Percentiles rank a stretch among this genome's conserved stretches.
Conservation (phyloP, 1,140 invertebrate genomes). For the Trissolcus basalis region DNA sequence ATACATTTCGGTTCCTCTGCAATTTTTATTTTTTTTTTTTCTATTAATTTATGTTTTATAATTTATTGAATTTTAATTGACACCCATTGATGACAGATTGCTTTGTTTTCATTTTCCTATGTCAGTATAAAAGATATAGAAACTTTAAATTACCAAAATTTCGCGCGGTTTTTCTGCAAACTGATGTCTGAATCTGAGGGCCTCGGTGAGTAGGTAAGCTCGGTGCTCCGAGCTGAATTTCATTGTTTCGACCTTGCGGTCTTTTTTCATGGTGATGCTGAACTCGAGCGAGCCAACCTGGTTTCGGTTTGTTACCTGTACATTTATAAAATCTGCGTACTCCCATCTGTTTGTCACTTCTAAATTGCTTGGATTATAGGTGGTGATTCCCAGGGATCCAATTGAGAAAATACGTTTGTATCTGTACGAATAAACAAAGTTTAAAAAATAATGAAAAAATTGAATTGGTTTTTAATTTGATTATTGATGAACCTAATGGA, state of each 20-base stretch:
- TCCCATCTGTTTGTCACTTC: constrained; percentile 98
- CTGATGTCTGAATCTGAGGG: constrained; percentile 86
- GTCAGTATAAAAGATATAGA: neutral
- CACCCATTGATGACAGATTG: too few relatives aligned
- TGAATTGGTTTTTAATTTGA: too few relatives aligned
- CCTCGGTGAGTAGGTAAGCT: constrained; percentile 93
- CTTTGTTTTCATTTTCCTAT: too few relatives aligned
- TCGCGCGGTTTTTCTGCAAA: constrained; percentile 89
- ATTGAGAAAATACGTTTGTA: constrained; percentile 99
- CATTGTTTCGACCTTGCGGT: constrained; percentile 95
- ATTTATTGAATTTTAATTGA: too few relatives aligned
- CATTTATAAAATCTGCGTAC: constrained; percentile 87
- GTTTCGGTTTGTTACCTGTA: constrained; percentile 80
- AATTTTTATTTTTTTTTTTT: too few relatives aligned
- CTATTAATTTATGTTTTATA: too few relatives aligned
- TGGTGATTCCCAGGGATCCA: constrained; percentile 95
- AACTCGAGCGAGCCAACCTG: constrained; percentile 83
- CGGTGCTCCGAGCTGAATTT: constrained; percentile 98
- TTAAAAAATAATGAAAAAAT: constrained; percentile 9
- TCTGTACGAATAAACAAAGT: constrained; percentile 74
- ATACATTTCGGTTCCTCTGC: too few relatives aligned
- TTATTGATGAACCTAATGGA: too few relatives aligned
- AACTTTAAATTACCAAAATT: constrained; percentile 77
- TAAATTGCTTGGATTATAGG: constrained; percentile 95
- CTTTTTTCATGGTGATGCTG: constrained; percentile 90